Evolutionary conservation across 2,888 invertebrate species (phyloP).

Genomic region (Venusia cambrica): DNA sequence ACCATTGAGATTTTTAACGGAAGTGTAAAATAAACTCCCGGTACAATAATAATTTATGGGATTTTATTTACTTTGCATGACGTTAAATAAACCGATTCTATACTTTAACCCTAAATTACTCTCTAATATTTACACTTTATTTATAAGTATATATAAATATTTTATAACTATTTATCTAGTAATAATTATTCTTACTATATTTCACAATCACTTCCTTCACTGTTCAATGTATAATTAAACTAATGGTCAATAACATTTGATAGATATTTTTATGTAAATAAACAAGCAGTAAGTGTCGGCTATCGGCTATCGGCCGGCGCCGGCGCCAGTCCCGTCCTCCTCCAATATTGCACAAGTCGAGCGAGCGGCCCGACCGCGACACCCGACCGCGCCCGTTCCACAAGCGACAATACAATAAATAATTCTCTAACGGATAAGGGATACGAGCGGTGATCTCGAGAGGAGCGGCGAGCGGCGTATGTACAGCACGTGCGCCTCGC

Average conservation of each 20-base stretch:
- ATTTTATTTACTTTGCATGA: slow-evolving; percentile 74
- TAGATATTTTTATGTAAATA: slow-evolving; percentile 79
- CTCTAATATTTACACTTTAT: slow-evolving; percentile 79
- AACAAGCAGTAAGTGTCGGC: slow-evolving; percentile 74
- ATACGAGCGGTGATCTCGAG: too few species aligned
- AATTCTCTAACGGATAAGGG: slow-evolving; percentile 73
- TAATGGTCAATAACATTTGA: slow-evolving; percentile 80
- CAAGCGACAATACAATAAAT: slow-evolving; percentile 73
- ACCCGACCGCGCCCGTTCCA: slow-evolving; percentile 40
- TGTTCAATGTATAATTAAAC: slow-evolving; percentile 79
- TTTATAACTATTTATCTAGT: slow-evolving; percentile 70
- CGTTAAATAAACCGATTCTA: slow-evolving; percentile 81
- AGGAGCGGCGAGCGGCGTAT: too few species aligned
- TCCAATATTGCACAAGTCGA: slow-evolving; percentile 68
- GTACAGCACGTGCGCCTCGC: too few species aligned
- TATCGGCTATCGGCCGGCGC: too few species aligned
- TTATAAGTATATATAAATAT: slow-evolving; percentile 81
- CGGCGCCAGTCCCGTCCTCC: slow-evolving; percentile 54
- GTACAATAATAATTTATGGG: slow-evolving; percentile 80
- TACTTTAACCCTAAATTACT: slow-evolving; percentile 79
- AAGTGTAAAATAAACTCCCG: slow-evolving; percentile 74
- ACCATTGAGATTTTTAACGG: slow-evolving; percentile 80
- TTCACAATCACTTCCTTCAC: slow-evolving; percentile 68
- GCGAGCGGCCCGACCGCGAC: slow-evolving; percentile 59
- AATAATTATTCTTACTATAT: slow-evolving; percentile 63